A percentile compares a stretch with the other conserved stretches of the same genome.
Evolutionary conservation across 2,113 vertebrate genomes (phyloP).

Genomic region (Lamprotornis superbus): DNA sequence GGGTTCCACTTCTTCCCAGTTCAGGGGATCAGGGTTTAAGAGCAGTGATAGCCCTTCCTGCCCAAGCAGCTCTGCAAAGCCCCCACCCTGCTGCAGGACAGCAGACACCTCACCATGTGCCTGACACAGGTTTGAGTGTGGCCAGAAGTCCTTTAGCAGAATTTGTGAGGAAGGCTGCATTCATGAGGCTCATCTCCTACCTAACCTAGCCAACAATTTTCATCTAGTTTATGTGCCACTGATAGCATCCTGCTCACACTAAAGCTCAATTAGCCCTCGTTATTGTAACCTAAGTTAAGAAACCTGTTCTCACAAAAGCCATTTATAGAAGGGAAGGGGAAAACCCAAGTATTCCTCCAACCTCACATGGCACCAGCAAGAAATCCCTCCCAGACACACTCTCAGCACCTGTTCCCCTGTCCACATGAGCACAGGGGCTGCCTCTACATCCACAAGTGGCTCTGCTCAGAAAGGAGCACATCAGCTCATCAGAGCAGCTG

Average conservation of each 20-base stretch:
- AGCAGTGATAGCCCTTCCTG: background rate
- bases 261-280: background rate
- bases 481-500: background rate
- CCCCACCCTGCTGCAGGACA: background rate
- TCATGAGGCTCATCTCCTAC: background rate
- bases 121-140: background rate
- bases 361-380: background rate
- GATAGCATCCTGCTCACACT: background rate
- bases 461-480: background rate
- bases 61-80: background rate
- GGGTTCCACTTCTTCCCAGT: background rate
- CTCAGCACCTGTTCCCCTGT: slow-evolving; percentile 2
- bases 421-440: fast-evolving
- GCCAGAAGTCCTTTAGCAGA: background rate
- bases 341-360: background rate
- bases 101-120: background rate
- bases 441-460: background rate
- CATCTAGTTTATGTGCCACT: background rate
- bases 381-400: background rate
- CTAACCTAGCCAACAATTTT: background rate
- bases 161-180: background rate
- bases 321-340: slow-evolving; percentile 1
- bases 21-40: background rate
- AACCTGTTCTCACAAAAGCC: background rate
- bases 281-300: slow-evolving; percentile 23